Percentiles rank a stretch among this genome's conserved stretches.
These are phyloP conservation scores for Ichneumoninae sp. DNA, from an alignment of 2,888 invertebrate genomes.

Conservation along the genomic window DNA sequence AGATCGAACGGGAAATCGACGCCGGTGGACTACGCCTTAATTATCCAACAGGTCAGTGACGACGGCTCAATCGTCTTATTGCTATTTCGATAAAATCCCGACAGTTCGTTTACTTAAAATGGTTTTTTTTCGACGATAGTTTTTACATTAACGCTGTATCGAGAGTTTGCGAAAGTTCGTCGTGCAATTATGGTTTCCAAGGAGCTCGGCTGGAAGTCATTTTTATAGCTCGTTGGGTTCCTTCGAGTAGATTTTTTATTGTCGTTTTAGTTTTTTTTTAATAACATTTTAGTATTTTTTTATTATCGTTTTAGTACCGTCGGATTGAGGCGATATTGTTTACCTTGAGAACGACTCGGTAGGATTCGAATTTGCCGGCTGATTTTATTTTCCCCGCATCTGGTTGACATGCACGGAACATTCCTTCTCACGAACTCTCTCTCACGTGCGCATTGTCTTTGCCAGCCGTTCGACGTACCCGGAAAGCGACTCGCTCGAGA, in stretches of 20 bases:
- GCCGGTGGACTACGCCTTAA: slow-evolving; percentile 15
- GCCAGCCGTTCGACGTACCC: background rate
- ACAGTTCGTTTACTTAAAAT: too few relatives aligned
- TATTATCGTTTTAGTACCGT: background rate
- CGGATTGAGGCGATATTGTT: background rate
- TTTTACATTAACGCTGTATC: background rate
- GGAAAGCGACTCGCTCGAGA: background rate
- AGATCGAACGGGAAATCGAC: background rate
- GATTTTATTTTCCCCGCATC: background rate
- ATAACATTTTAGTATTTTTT: too few relatives aligned
- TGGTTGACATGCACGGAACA: background rate
- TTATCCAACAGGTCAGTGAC: background rate
- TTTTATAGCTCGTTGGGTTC: background rate
- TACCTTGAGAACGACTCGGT: background rate
- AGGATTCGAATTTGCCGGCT: background rate
- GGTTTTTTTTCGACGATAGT: background rate
- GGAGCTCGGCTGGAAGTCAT: background rate
- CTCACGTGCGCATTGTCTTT: background rate
- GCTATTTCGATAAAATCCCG: background rate
- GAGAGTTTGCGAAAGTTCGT: background rate
- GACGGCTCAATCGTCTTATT: background rate
- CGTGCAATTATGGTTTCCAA: background rate
- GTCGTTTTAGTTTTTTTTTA: background rate
- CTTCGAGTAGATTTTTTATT: background rate
- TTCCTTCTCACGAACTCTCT: background rate